These are phyloP conservation scores for Phylloscopus trochilus DNA, from an alignment of 2,113 vertebrate species.

Conservation along the genomic window DNA sequence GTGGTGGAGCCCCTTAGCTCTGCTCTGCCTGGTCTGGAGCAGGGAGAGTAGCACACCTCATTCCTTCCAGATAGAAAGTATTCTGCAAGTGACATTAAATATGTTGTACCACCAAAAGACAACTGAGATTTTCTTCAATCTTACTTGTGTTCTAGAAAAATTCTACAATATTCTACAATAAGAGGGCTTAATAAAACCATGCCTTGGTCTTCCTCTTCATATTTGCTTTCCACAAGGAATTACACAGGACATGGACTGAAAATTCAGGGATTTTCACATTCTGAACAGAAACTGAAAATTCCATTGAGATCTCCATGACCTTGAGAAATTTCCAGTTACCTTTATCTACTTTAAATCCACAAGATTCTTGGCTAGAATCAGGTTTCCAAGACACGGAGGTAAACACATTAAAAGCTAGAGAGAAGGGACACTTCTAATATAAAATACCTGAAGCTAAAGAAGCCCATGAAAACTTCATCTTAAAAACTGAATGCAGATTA, in stretches of 20 bases:
- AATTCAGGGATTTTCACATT: background rate
- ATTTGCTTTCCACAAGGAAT: background rate
- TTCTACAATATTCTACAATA: background rate
- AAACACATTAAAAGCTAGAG: background rate
- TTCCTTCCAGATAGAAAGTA: background rate
- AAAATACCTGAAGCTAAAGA: background rate
- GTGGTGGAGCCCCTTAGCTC: background rate
- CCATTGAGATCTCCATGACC: background rate
- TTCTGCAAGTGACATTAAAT: background rate
- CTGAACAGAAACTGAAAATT: background rate
- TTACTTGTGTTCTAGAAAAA: background rate
- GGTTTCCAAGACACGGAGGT: background rate
- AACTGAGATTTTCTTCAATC: background rate
- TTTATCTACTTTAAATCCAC: background rate
- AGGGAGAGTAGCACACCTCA: background rate
- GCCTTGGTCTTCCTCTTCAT: background rate
- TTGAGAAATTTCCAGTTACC: background rate
- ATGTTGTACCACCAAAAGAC: background rate
- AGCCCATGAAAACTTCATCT: background rate
- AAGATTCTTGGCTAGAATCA: background rate
- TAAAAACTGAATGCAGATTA: background rate
- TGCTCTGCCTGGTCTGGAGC: background rate
- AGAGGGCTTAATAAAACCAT: background rate
- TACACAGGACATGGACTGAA: background rate
- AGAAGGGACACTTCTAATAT: background rate